These are phyloP conservation scores for Lumbricus terrestris DNA, from an alignment of 2,888 invertebrate species.

Conservation along the genomic window DNA sequence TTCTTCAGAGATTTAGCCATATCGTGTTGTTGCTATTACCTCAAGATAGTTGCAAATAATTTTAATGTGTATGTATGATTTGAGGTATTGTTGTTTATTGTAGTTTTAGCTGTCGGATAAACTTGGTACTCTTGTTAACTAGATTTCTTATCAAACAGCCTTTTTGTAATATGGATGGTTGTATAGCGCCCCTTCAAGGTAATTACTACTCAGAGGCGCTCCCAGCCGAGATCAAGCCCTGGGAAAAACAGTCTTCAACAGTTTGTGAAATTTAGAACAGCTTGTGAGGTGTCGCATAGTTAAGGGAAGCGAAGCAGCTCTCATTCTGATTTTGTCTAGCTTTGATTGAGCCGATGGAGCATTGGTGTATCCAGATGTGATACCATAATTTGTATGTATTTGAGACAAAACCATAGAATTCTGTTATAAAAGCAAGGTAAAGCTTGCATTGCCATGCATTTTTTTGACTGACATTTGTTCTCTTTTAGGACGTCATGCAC, in stretches of 20 bases:
- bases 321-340: background rate
- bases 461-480: background rate
- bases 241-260: too few relatives aligned
- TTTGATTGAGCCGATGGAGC: background rate
- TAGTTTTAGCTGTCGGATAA: background rate
- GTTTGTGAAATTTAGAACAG: too few relatives aligned
- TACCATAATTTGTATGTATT: background rate
- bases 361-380: background rate
- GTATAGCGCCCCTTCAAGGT: too few relatives aligned
- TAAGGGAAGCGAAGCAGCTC: too few relatives aligned
- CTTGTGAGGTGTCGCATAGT: too few relatives aligned
- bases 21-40: background rate
- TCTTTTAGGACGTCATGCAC: constrained; percentile 89
- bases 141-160: background rate
- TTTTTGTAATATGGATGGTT: background rate
- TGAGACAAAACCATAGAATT: background rate
- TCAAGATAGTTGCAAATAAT: background rate
- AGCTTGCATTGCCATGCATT: background rate
- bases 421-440: background rate
- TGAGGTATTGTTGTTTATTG: background rate
- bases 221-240: too few relatives aligned
- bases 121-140: background rate
- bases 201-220: too few relatives aligned
- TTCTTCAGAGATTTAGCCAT: background rate
- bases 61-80: background rate